Evolutionary conservation across 2,113 vertebrate genomes (phyloP), one percentile per base, ranked within the genome.

Genomic region (Corapipo altera): DNA sequence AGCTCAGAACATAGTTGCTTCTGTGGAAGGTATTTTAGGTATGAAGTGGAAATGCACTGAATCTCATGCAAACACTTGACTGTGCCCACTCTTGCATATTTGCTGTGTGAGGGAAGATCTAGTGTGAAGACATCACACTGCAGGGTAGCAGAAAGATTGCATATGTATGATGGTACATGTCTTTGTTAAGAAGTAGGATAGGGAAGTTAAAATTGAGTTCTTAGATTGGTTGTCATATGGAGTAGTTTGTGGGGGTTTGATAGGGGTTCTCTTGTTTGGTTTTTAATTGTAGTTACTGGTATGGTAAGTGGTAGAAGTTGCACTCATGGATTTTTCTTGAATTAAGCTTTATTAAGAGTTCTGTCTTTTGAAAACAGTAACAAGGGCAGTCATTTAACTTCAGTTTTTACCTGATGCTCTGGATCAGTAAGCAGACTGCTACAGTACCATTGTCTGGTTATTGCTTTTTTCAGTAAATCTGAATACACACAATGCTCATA

Each of bases 401-500:
- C 23, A 15, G 3, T 26, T 75, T 55, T 81, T 74, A 10, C 19
- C 30, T 87, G n/a, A 18, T 81, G 32, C 11, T 78, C 7, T 85
- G 5, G 8, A 61, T 64, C 26, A 44, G 15, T 70, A 52, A 39
- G 58, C 15, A 43, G 35, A 27, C 23, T 78, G 26, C 55, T 66
- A 0, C 77, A 58, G 13, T 77, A 15, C 24, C 11, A 1, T 30
- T 39, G 10, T 75, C 16, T 52, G 14, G 9, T 35, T 20, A 33
- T 23, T 64, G 33, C 12, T 2, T 44, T 62, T 37, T 55, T 16
- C 7, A 18, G 20, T 64, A 75, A 44, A 37, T 35, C 7, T 41
- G 11, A 48, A 28, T 23, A 19, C 7, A 46, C 1, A 0, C 15
- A 32, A 9, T n/a, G 11, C 23, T 79, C 1, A 1, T 39, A 48